Evolutionary conservation across 1,140 invertebrate genomes (phyloP).

Genomic region (Hyposmocoma kahamanoa): DNA sequence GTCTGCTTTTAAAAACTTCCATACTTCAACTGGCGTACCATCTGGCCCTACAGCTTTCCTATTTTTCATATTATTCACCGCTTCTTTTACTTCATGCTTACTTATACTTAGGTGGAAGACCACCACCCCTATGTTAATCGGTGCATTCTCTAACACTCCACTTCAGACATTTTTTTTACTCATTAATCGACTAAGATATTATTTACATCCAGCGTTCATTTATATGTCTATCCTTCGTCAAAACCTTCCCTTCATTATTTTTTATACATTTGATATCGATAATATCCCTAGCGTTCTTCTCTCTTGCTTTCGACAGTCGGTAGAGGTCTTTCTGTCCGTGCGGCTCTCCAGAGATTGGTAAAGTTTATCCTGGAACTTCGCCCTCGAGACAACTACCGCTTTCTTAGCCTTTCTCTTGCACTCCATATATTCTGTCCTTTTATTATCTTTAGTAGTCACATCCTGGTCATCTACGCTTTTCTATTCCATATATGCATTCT

Average conservation of each 20-base stretch:
- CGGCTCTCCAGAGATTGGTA: not conserved
- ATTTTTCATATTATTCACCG: conserved; percentile 1
- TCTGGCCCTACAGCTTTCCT: not conserved
- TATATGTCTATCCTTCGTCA: not conserved
- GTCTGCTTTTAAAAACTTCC: not conserved
- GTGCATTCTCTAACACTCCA: no score
- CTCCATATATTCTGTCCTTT: not conserved
- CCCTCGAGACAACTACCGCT: not conserved
- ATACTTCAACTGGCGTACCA: not conserved
- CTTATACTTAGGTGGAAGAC: not conserved
- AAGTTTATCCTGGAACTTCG: not conserved
- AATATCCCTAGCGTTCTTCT: not conserved
- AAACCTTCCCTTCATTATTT: not conserved
- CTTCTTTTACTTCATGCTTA: not conserved
- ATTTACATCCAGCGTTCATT: not conserved
- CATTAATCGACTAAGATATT: not conserved
- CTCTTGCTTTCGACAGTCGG: not conserved
- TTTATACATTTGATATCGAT: not conserved
- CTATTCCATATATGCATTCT: not conserved
- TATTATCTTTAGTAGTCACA: not conserved
- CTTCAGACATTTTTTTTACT: not conserved
- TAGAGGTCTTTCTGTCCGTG: not conserved
- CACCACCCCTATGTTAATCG: not conserved
- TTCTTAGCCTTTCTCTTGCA: not conserved
- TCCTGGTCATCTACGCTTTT: no score